Evolutionary conservation across 2,113 vertebrate genomes (phyloP), one percentile per base, ranked within the genome.

Genomic region (Anarrhichthys ocellatus): DNA sequence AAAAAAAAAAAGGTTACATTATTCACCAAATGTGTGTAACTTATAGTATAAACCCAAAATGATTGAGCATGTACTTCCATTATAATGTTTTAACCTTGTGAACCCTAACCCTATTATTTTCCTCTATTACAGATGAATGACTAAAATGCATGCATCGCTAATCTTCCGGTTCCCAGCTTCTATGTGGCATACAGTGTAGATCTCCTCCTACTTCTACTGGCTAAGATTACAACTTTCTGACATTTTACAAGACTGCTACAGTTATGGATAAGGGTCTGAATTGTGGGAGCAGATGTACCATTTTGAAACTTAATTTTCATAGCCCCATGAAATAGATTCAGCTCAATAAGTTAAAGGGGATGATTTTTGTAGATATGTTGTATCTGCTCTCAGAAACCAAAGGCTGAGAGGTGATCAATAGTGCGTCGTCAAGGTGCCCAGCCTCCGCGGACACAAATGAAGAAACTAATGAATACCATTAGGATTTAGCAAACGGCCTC

Each of bases 391-490:
- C 36, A 76, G 65, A 69, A 87, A 76, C 86, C 62, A 78, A 70
- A 80, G 68, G 78, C 80, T 56, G 48, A 63, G 58, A 72, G 76
- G 90, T 83, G 88, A 94, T 92, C 90, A 94, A 88, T 82, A 54
- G 83, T 77, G 86, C 75, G 65, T 78, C 66, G 76, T 83, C 66
- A 86, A 69, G 86, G 74, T 64, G 61, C 78, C 73, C 77, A 66
- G 84, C 81, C 75, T 61, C 72, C 71, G 24, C 24, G 4, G 68
- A 76, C 73, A 86, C 90, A 93, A 92, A 93, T 91, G 76, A 92
- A 91, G 78, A 88, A 94, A 92, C 84, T 91, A 87, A 93, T 92
- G 91, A 93, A 93, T 94, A 88, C 92, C 86, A 93, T 94, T 94
- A 94, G 89, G 91, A 91, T 92, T 94, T 92, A 76, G 84, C 84